phyloP scores from a whole-genome alignment of 2,888 invertebrate species.

The Macrophya alboannulata region DNA sequence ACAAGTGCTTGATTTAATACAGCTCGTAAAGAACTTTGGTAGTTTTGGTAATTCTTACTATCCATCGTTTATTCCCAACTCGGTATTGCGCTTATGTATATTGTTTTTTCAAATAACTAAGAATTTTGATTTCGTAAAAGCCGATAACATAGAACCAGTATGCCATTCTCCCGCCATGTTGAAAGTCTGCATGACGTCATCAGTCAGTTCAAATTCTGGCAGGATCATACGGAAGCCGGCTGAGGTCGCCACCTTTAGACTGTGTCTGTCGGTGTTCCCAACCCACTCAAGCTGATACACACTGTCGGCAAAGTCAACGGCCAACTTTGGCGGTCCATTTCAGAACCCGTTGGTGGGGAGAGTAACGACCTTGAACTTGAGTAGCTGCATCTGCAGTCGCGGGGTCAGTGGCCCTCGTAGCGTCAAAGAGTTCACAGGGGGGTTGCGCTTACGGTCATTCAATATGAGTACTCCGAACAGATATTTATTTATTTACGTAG shows the following conservation, averaged over 20 bases:
- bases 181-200: no score
- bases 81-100: background rate
- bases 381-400: background rate
- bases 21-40: slow-evolving; percentile 45
- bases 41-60: slow-evolving; percentile 13
- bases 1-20: slow-evolving; percentile 37
- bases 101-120: background rate
- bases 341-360: background rate
- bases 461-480: background rate
- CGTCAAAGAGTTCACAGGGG: background rate
- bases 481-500: no score
- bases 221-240: no score
- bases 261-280: no score
- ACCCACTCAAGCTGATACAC: no score
- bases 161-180: no score
- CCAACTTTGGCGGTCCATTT: no score
- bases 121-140: background rate
- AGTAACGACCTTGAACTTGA: background rate
- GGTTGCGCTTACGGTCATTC: background rate
- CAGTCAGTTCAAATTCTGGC: no score
- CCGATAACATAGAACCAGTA: background rate
- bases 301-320: background rate
- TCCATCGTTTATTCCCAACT: slow-evolving; percentile 31
- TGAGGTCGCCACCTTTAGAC: no score
- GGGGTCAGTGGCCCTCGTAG: background rate